A percentile compares a stretch with the other conserved stretches of the same genome.
Evolutionary conservation across 2,113 vertebrate genomes (phyloP).

Genomic region (Centropus unirufus): DNA sequence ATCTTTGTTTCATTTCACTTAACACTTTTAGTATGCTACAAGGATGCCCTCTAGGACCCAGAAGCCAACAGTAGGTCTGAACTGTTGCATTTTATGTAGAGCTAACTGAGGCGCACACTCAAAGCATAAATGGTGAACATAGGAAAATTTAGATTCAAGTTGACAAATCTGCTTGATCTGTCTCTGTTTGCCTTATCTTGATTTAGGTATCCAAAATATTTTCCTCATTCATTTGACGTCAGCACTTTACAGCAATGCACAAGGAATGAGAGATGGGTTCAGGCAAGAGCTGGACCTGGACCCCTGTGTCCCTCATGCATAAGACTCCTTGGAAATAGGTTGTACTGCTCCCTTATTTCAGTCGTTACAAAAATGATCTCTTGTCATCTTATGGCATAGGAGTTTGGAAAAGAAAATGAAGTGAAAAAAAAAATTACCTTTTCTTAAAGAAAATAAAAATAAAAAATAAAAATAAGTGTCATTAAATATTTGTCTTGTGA

Average conservation of each 20-base stretch:
- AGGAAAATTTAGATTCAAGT: not conserved
- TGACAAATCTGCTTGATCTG: not conserved
- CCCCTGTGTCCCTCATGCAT: not conserved
- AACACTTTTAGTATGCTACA: not conserved
- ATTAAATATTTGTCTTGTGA: not conserved
- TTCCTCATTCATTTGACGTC: not conserved
- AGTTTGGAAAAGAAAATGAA: not conserved
- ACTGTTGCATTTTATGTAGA: not conserved
- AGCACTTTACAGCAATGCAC: not conserved
- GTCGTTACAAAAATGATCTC: not conserved
- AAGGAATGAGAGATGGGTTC: not conserved
- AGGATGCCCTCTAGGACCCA: not conserved
- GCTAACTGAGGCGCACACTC: not conserved
- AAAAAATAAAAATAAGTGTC: not conserved
- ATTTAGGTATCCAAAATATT: not conserved
- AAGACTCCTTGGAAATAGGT: not conserved
- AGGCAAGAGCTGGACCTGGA: not conserved
- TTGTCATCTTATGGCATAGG: not conserved
- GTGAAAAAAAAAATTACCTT: not conserved
- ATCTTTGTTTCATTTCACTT: not conserved
- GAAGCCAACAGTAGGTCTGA: not conserved
- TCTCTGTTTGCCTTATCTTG: not conserved
- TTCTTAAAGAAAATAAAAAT: not conserved
- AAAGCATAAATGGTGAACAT: not conserved
- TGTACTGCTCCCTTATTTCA: not conserved